These are phyloP conservation scores for Chunga burmeisteri DNA, from an alignment of 2,113 vertebrate genomes.

Conservation along the genomic window DNA sequence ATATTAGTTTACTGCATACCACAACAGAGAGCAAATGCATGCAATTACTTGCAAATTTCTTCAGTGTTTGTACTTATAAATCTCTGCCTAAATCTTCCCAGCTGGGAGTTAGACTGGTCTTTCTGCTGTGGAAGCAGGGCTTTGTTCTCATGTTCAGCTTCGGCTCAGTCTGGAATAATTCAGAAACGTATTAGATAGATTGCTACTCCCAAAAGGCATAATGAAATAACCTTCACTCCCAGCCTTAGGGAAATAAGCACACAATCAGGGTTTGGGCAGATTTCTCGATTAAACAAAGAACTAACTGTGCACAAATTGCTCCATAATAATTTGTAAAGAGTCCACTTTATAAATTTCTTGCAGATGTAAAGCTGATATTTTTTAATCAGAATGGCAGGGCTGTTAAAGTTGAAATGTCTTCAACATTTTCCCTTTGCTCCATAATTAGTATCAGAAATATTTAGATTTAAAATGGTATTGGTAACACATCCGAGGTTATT, in stretches of 20 bases:
- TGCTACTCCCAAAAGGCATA: slow-evolving; percentile 83
- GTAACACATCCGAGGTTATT: slow-evolving; percentile 58
- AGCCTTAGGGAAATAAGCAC: slow-evolving; percentile 83
- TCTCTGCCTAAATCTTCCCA: slow-evolving; percentile 86
- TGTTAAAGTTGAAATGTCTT: slow-evolving; percentile 67
- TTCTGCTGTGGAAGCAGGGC: slow-evolving; percentile 75
- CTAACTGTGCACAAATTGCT: slow-evolving; percentile 84
- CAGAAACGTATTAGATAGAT: slow-evolving; percentile 90
- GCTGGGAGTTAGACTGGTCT: slow-evolving; percentile 77
- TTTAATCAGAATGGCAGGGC: slow-evolving; percentile 71
- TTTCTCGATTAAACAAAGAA: slow-evolving; percentile 84
- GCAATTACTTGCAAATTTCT: slow-evolving; percentile 84
- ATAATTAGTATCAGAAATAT: slow-evolving; percentile 75
- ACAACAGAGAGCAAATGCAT: slow-evolving; percentile 73
- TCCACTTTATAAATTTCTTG: slow-evolving; percentile 83
- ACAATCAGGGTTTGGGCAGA: slow-evolving; percentile 83
- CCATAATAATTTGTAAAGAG: slow-evolving; percentile 84
- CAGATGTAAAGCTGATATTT: slow-evolving; percentile 81
- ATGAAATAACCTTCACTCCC: slow-evolving; percentile 88
- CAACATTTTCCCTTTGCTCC: slow-evolving; percentile 42
- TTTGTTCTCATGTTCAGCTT: slow-evolving; percentile 88
- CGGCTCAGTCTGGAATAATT: slow-evolving; percentile 87
- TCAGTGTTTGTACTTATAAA: slow-evolving; percentile 83
- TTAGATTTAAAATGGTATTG: slow-evolving; percentile 68
- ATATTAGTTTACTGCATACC: slow-evolving; percentile 70